Conservation (phyloP, 2,113 vertebrate species). For the Peromyscus californicus region DNA sequence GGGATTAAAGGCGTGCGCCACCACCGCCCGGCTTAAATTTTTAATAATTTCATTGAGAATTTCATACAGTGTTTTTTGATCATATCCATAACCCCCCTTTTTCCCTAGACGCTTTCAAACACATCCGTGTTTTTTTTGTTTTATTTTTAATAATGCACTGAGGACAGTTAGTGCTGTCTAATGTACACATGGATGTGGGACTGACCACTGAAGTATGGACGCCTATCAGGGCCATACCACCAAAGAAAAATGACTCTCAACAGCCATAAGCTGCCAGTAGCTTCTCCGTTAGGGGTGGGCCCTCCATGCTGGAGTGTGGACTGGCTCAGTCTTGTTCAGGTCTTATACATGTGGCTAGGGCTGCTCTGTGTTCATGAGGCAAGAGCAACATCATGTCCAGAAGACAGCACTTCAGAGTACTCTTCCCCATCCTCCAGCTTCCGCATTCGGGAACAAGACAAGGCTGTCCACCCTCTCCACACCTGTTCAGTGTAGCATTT, state of each 20-base stretch:
- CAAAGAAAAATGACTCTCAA: neutral
- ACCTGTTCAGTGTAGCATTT: too few relatives aligned
- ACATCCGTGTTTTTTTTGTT: neutral
- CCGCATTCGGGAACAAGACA: neutral
- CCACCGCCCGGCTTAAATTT: too few relatives aligned
- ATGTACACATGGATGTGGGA: neutral
- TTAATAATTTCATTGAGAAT: neutral
- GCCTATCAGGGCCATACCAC: neutral
- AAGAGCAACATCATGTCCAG: neutral
- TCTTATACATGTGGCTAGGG: neutral
- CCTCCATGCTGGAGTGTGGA: neutral
- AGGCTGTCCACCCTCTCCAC: too few relatives aligned
- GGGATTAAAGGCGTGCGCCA: too few relatives aligned
- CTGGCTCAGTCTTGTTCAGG: neutral
- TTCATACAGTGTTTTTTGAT: neutral
- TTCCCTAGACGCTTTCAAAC: neutral
- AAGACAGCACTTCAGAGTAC: neutral
- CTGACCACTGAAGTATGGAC: neutral
- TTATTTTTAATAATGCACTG: neutral
- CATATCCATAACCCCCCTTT: neutral
- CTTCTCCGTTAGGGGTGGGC: neutral
- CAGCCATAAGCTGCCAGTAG: neutral
- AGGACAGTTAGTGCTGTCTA: neutral
- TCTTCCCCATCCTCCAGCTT: neutral
- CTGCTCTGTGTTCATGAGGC: neutral